phyloP scores from a whole-genome alignment of 1,140 invertebrate genomes.

The Cepaea nemoralis region DNA sequence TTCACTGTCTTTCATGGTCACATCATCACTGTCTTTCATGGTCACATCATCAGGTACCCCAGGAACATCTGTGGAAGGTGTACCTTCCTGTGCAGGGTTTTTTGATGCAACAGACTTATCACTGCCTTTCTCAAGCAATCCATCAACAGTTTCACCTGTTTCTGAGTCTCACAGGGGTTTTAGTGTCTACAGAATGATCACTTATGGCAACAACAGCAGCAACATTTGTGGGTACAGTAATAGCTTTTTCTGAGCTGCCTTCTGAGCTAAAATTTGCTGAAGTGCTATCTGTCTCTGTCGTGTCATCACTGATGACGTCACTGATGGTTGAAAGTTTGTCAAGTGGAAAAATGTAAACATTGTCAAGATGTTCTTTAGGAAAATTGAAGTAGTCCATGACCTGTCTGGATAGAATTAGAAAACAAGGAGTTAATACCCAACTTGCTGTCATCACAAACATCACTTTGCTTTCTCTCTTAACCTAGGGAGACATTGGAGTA shows the following conservation, averaged over 20 bases:
- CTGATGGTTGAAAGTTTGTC: neutral
- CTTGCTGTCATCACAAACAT: no score
- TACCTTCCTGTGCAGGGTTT: neutral
- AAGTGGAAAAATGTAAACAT: conserved; percentile 7
- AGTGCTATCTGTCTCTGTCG: neutral
- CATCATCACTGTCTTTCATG: neutral
- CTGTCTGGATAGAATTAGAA: conserved; percentile 1
- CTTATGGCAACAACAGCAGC: neutral
- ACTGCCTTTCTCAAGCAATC: neutral
- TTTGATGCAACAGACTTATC: neutral
- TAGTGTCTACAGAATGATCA: neutral
- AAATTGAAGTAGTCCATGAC: conserved; percentile 30
- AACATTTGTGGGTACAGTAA: no score
- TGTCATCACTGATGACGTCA: neutral
- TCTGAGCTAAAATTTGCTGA: neutral
- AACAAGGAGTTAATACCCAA: neutral
- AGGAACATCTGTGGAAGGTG: neutral
- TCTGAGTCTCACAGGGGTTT: neutral
- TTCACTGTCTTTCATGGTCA: neutral
- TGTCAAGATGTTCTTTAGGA: conserved; percentile 17
- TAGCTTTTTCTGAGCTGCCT: neutral
- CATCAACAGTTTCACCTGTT: neutral
- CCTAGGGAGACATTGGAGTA: no score
- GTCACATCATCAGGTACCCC: neutral
- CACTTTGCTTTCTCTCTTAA: no score